Conservation (phyloP, 92 coral and sea anemone genomes). For the Epizoanthus scotinus region DNA sequence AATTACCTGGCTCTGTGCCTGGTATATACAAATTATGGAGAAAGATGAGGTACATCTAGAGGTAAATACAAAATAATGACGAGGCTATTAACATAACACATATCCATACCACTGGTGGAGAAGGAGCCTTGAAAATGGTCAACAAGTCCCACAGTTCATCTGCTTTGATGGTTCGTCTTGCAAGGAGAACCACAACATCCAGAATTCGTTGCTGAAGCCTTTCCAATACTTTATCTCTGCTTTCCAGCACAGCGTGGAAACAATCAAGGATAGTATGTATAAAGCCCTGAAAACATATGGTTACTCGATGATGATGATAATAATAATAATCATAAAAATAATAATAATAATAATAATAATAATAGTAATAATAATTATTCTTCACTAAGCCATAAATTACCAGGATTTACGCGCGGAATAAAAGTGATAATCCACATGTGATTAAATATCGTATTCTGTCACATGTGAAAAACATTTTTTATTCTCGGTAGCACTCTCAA, state of each 20-base stretch:
- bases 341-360: neutral
- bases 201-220: conserved; percentile 55
- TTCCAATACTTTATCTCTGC: conserved; percentile 40
- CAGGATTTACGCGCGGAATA: too few relatives aligned
- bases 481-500: too few relatives aligned
- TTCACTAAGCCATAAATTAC: too few relatives aligned
- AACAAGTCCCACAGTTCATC: conserved; percentile 80
- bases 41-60: neutral
- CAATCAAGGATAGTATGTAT: conserved; percentile 60
- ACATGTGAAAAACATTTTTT: too few relatives aligned
- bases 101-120: conserved; percentile 74
- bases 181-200: conserved; percentile 76
- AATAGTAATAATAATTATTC: too few relatives aligned
- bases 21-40: neutral
- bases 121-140: conserved; percentile 55
- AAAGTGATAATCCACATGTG: too few relatives aligned
- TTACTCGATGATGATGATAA: neutral
- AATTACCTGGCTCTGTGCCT: too few relatives aligned
- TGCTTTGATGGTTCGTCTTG: conserved; percentile 71
- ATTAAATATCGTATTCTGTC: too few relatives aligned
- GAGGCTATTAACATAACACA: neutral
- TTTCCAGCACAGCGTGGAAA: conserved; percentile 53
- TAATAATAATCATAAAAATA: neutral
- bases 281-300: conserved; percentile 50
- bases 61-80: neutral